phyloP scores from a whole-genome alignment of 2,888 invertebrate genomes.

The Synergus gifuensis region DNA sequence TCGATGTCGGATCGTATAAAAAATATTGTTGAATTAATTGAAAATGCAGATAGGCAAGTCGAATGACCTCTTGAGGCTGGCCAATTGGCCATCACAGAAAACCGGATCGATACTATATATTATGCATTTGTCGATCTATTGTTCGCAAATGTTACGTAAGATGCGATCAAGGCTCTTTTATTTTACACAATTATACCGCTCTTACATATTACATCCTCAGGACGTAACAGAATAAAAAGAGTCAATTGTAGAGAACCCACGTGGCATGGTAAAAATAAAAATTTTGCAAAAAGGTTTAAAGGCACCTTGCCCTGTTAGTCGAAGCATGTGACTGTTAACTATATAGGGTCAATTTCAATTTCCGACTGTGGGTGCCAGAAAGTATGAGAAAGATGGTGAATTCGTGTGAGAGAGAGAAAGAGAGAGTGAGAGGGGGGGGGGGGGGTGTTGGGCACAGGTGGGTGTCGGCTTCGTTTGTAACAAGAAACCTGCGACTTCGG shows the following conservation, averaged over 20 bases:
- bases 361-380: constrained; percentile 31
- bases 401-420: constrained; percentile 46
- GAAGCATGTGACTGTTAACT: neutral
- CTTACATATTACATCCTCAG: constrained; percentile 7
- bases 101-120: constrained; percentile 13
- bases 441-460: constrained; percentile 65
- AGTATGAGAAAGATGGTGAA: constrained; percentile 47
- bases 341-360: constrained; percentile 29
- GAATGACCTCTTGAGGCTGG: neutral
- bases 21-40: neutral
- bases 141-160: neutral
- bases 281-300: neutral
- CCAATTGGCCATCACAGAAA: neutral
- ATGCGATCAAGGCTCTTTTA: neutral
- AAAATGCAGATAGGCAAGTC: constrained; percentile 5
- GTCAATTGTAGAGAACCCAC: neutral
- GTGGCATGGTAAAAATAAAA: neutral
- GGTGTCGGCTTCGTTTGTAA: constrained; percentile 74
- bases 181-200: constrained; percentile 3
- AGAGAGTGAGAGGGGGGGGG: constrained; percentile 54
- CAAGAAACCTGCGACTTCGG: constrained; percentile 64
- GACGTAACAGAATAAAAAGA: neutral
- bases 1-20: neutral
- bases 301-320: neutral
- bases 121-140: neutral